phyloP scores from a whole-genome alignment of 2,888 invertebrate species.

The Selenia dentaria region DNA sequence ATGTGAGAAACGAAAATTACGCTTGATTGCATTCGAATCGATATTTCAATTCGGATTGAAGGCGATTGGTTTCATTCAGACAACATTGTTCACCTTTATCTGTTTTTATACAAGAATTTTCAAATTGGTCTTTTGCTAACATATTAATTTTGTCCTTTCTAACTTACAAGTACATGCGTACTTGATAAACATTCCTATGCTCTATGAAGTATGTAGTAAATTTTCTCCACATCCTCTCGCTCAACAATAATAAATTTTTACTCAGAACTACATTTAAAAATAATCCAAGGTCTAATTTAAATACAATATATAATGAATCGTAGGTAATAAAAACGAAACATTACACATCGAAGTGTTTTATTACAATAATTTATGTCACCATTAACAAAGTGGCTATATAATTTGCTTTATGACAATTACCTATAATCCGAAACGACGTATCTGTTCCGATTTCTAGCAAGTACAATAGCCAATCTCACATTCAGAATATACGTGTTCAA shows the following conservation, averaged over 20 bases:
- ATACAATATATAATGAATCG: slow-evolving; percentile 4
- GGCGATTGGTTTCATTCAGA: neutral
- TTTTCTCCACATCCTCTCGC: too few species aligned
- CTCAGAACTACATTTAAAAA: neutral
- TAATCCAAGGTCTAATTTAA: neutral
- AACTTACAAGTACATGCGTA: too few species aligned
- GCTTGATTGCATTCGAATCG: slow-evolving; percentile 19
- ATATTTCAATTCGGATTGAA: slow-evolving; percentile 16
- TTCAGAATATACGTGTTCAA: slow-evolving; percentile 52
- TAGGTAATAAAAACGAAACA: slow-evolving; percentile 10
- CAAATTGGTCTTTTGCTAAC: too few species aligned
- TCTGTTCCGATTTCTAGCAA: slow-evolving; percentile 39
- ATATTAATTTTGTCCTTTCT: too few species aligned
- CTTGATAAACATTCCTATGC: too few species aligned
- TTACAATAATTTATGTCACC: slow-evolving; percentile 9
- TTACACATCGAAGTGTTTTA: too few species aligned
- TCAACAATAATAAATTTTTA: too few species aligned
- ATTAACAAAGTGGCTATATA: slow-evolving; percentile 15
- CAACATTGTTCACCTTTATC: too few species aligned
- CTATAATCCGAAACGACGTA: slow-evolving; percentile 36
- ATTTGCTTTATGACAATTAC: slow-evolving; percentile 15
- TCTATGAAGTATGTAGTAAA: too few species aligned
- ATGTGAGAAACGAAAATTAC: slow-evolving; percentile 36
- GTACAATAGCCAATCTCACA: slow-evolving; percentile 59
- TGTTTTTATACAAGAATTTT: too few species aligned